Percentiles rank a stretch among this genome's conserved stretches.
Evolutionary conservation across 1,140 invertebrate genomes (phyloP).

Genomic region (Aricia agestis): DNA sequence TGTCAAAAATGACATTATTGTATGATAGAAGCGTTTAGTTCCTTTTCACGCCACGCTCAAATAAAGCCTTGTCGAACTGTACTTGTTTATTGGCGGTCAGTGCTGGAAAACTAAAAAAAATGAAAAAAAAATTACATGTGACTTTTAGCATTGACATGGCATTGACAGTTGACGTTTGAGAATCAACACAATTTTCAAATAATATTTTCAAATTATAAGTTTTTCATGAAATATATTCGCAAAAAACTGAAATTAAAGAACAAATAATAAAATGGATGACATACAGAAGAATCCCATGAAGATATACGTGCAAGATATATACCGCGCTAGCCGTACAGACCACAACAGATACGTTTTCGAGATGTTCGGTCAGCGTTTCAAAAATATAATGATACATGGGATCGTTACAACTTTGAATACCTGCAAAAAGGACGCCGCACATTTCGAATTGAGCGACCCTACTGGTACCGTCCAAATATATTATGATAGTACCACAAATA

Average conservation of each 20-base stretch:
- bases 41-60: too few species aligned
- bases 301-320: constrained; percentile 64
- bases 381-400: constrained; percentile 65
- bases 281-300: constrained; percentile 51
- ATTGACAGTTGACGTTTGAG: too few species aligned
- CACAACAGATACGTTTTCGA: constrained; percentile 62
- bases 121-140: too few species aligned
- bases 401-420: constrained; percentile 53
- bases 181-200: background rate
- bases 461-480: constrained; percentile 58
- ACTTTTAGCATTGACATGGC: too few species aligned
- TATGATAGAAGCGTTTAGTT: too few species aligned
- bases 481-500: constrained; percentile 50
- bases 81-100: too few species aligned
- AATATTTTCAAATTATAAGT: background rate
- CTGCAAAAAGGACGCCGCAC: constrained; percentile 34
- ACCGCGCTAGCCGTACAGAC: constrained; percentile 46
- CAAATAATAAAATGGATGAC: constrained; percentile 22
- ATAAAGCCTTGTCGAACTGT: too few species aligned
- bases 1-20: too few species aligned
- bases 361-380: constrained; percentile 54
- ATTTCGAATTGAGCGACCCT: constrained; percentile 58
- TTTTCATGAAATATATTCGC: background rate
- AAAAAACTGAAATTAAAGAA: background rate
- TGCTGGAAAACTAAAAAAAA: too few species aligned